Base-by-base conservation (phyloP, 2,797 vertebrate species). In the Hemitrygon akajei region DNA sequence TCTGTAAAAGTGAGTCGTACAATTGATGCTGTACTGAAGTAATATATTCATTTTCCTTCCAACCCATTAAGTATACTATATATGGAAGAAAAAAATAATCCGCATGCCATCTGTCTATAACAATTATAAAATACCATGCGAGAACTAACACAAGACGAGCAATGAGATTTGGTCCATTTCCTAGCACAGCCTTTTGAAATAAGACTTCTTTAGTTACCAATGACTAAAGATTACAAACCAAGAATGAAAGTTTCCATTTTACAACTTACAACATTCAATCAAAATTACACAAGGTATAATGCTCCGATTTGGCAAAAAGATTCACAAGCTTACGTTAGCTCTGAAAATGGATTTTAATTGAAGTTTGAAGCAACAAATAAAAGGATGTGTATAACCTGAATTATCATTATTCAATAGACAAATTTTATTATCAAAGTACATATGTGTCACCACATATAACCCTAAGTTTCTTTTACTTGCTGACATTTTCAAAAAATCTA, bases 61-160 rank as follows among this genome's bases (percentile, higher is more conserved):
- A 92, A 92, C 27, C 73, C 91, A 37, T 76, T 75, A 58, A n/a
- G 40, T 58, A 56, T 93, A 93, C 91, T 93, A 93, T 93, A 93
- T 93, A 93, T 93, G 91, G 91, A 93, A 93, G 91, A 76, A 76
- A 93, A 91, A 73, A 93, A 75, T 30, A 60, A 89, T 27, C 91
- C 71, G 58, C 71, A 69, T 7, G 0, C 11, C 34, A 16, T 18
- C 25, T 76, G 91, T 63, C 27, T 75, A 22, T 93, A 93, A 47
- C 91, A 93, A 93, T 93, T 73, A 93, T 58, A 14, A 58, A 73
- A 93, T 93, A 93, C 40, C 71, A 92, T 75, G 69, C 56, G 71
- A 18, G 71, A 75, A 40, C 71, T 92, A 47, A 76, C 27, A 73
- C 25, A 93, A n/a, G 56, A 93, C 56, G 73, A 73, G 91, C 47